Percentiles rank a stretch among this genome's conserved stretches.
phyloP scores from a whole-genome alignment of 2,797 vertebrate species.

The Philypnodon macrostomus region DNA sequence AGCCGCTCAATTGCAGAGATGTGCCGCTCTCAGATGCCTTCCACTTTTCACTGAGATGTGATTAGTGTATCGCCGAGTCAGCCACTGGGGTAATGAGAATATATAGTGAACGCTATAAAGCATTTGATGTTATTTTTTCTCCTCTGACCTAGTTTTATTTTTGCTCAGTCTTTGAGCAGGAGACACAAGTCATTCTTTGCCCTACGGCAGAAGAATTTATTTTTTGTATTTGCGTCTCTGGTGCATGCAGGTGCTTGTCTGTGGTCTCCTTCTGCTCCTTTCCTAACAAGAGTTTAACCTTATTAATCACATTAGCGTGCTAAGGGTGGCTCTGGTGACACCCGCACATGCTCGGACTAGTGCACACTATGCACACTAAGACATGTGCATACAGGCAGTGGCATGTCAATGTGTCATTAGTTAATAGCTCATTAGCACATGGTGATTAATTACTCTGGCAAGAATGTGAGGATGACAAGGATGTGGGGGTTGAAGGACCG shows the following conservation, averaged over 20 bases:
- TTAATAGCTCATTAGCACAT: conserved; percentile 76
- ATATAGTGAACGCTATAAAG: conserved; percentile 41
- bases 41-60: conserved; percentile 36
- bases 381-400: conserved; percentile 56
- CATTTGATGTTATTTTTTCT: conserved; percentile 33
- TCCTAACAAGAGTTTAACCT: conserved; percentile 72
- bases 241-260: conserved; percentile 22
- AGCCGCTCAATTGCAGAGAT: conserved; percentile 17
- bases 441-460: conserved; percentile 74
- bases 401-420: conserved; percentile 75
- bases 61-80: conserved; percentile 35
- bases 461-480: conserved; percentile 58
- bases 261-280: conserved; percentile 40
- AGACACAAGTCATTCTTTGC: conserved; percentile 32
- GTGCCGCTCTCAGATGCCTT: conserved; percentile 21
- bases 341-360: conserved; percentile 40
- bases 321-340: conserved; percentile 53
- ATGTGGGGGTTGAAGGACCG: conserved; percentile 23
- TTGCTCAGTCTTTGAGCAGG: conserved; percentile 16
- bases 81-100: conserved; percentile 51
- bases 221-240: conserved; percentile 16
- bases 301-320: conserved; percentile 73
- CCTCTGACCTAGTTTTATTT: conserved; percentile 44
- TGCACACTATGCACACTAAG: conserved; percentile 32
- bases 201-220: conserved; percentile 18